Base-by-base conservation (phyloP, 2,888 invertebrate genomes). In the Archips crataeganus region DNA sequence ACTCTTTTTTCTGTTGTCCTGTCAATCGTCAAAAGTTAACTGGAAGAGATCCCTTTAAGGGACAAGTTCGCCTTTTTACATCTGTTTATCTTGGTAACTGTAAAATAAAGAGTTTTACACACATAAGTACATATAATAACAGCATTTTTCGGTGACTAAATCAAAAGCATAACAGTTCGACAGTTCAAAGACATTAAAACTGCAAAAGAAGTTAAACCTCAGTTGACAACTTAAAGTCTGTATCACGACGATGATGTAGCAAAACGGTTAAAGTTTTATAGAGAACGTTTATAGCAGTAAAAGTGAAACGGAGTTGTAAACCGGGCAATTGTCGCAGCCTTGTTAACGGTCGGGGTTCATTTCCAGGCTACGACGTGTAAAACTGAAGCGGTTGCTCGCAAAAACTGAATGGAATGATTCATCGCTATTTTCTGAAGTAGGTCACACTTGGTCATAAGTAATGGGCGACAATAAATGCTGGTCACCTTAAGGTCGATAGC, bases 231-330 rank as follows among this genome's bases (percentile, higher is more conserved):
- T 49, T 57, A 23, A 10, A 64, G 67, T 66, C 57, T 39, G 65
- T 54, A 32, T 79, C 78, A 76, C 81, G 82, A 85, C 57, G 81
- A 85, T 88, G 85, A 87, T 84, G 83, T 81, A 81, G 79, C 80
- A 81, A 80, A 81, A 81, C 82, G 82, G 79, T 77, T 81, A 81
- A 79, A 80, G 83, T 85, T 90, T 89, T 89, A 89, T 87, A 84
- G 87, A 82, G 82, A 84, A 79, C 84, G 83, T 88, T 90, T 86
- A 90, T 88, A 86, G 90, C 87, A 83, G 85, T 87, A 88, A 88
- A 89, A 87, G 87, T 87, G 87, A 87, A 90, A 90, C 87, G 88
- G 82, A 82, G 88, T 83, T 84, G 87, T 91, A 86, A 89, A 89
- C 78, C 76, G 77, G 79, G 81, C 85, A 86, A 87, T 89, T 88